These are phyloP conservation scores for Cossypha niveicapilla DNA, from an alignment of 2,797 vertebrate species.

Conservation along the genomic window DNA sequence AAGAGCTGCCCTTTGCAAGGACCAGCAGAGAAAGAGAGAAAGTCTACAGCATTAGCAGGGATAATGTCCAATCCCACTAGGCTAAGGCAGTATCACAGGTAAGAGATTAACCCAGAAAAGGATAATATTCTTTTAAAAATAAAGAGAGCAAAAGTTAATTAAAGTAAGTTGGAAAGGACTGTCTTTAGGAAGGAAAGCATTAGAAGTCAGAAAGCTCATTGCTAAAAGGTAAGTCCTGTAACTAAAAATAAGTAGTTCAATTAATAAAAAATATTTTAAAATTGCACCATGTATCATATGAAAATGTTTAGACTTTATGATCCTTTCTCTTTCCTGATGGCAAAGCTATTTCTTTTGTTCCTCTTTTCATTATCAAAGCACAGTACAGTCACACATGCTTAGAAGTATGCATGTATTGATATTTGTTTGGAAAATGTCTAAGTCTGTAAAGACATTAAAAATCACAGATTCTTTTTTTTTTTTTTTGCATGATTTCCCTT, in stretches of 20 bases:
- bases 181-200: not conserved
- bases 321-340: not conserved
- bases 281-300: not conserved
- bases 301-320: not conserved
- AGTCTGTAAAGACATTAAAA: not conserved
- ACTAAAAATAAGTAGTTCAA: not conserved
- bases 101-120: slow-evolving; percentile 2
- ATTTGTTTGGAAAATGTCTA: not conserved
- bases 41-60: not conserved
- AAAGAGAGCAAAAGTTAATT: not conserved
- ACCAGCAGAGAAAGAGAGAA: not conserved
- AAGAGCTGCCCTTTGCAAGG: not conserved
- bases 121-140: not conserved
- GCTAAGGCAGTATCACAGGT: not conserved
- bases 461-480: not conserved
- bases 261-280: not conserved
- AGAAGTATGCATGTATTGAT: not conserved
- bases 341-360: not conserved
- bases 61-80: not conserved
- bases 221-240: not conserved
- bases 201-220: not conserved
- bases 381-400: not conserved
- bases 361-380: not conserved
- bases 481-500: not conserved
- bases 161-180: not conserved